phyloP scores from a whole-genome alignment of 1,140 invertebrate genomes.

The Drosophila equinoxialis region DNA sequence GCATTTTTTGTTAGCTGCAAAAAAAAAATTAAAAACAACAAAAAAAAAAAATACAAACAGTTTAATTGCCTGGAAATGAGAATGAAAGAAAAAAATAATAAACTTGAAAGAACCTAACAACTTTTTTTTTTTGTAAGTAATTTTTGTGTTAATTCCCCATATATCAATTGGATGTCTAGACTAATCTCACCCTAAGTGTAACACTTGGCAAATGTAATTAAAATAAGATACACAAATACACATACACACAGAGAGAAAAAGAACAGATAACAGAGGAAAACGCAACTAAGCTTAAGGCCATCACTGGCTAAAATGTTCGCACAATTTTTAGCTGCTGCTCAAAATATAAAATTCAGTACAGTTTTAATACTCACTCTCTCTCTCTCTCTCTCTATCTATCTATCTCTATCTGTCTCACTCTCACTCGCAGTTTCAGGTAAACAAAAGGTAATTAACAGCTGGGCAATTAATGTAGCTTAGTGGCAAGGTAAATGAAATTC shows the following conservation, averaged over 20 bases:
- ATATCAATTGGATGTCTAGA: slow-evolving; percentile 12
- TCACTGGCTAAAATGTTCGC: not conserved
- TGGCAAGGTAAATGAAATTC: slow-evolving; percentile 7
- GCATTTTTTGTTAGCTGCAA: not conserved
- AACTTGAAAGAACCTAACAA: slow-evolving; percentile 3
- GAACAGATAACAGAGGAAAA: not conserved
- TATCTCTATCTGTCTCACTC: not conserved
- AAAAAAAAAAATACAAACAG: no score
- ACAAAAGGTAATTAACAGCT: slow-evolving; percentile 8
- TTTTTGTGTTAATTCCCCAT: slow-evolving; percentile 10
- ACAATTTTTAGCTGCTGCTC: not conserved
- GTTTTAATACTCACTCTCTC: not conserved
- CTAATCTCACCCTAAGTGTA: slow-evolving; percentile 9
- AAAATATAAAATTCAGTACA: slow-evolving; percentile 7
- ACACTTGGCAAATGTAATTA: slow-evolving; percentile 13
- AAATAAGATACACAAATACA: not conserved
- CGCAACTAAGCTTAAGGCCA: not conserved
- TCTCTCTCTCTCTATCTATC: not conserved
- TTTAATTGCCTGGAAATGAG: not conserved
- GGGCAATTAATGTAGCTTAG: slow-evolving; percentile 4
- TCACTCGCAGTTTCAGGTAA: not conserved
- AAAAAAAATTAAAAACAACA: not conserved
- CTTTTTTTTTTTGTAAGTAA: not conserved
- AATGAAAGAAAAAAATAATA: not conserved
- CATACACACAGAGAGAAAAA: no score